Base-by-base conservation (phyloP, 2,113 vertebrate species). In the Lepus timidus region DNA sequence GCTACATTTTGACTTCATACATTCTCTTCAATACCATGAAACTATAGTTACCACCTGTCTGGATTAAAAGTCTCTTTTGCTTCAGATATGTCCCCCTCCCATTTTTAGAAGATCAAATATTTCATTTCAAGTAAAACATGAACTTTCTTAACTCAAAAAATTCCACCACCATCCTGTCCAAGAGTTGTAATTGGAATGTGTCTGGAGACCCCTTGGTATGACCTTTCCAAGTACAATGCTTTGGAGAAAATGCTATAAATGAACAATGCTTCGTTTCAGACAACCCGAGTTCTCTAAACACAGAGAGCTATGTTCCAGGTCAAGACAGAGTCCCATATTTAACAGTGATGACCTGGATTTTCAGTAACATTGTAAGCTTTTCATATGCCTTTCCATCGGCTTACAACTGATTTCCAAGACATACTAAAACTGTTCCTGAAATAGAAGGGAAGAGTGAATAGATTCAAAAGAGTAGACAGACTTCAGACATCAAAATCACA, bases 201-300 rank as follows among this genome's bases (percentile, higher is more conserved):
- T 67, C 61, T 64, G 39, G 23, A 82, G 74, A 93, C 25, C 27
- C 29, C 33, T 58, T 49, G 16, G 27, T 55, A 39, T 12, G 91
- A 51, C 39, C 51, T 96, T 76, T 76, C 22, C 71, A 92, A 93
- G 39, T 19, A 87, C 31, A 31, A 67, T 74, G 51, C 90, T 93
- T 73, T 49, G 51, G 71, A 83, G 20, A 29, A 84, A 82, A 19
- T 36, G 16, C 19, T 87, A 1, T 52, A 76, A 92, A 64, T 84
- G 64, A 84, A 86, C 51, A 94, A 85, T 71, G 64, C 29, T 92
- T 82, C 71, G 73, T 95, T 97, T 96, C 92, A 97, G 64, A 75
- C 74, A 90, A 92, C 85, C 55, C 85, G 92, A 44, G 31, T 86
- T 94, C 73, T 92, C 78, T 44, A 80, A 96, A 96, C 70, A 92